phyloP scores from a whole-genome alignment of 2,797 vertebrate species.

The Mareca penelope region DNA sequence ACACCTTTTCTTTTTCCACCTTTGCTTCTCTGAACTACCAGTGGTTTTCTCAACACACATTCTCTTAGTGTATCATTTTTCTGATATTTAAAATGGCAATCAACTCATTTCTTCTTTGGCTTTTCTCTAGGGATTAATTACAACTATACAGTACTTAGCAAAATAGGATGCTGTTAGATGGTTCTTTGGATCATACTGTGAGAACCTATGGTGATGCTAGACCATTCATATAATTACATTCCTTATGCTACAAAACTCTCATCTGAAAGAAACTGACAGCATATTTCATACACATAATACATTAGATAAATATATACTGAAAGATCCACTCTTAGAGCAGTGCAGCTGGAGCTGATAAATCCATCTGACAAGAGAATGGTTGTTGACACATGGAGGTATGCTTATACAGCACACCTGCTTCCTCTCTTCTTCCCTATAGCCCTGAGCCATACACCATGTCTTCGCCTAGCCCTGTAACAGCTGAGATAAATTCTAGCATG shows the following conservation, averaged over 20 bases:
- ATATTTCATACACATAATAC: background rate
- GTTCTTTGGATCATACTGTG: background rate
- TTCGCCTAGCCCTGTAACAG: background rate
- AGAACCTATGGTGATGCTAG: background rate
- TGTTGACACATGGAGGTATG: background rate
- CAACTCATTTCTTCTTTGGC: background rate
- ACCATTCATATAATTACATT: background rate
- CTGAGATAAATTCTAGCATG: background rate
- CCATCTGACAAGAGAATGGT: background rate
- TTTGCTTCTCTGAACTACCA: background rate
- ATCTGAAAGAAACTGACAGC: background rate
- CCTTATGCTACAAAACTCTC: background rate
- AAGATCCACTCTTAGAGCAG: background rate
- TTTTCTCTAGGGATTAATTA: background rate
- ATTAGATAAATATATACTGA: background rate
- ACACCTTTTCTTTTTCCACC: background rate
- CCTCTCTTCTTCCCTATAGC: background rate
- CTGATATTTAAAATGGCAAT: background rate
- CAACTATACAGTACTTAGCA: background rate
- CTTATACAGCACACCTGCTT: constrained; percentile 33
- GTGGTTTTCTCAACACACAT: background rate
- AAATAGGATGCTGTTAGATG: background rate
- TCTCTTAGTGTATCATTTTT: background rate
- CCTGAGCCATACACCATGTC: background rate
- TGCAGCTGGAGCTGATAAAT: constrained; percentile 32